phyloP scores from a whole-genome alignment of 92 coral and sea anemone species.

The Phymanthus crucifer region DNA sequence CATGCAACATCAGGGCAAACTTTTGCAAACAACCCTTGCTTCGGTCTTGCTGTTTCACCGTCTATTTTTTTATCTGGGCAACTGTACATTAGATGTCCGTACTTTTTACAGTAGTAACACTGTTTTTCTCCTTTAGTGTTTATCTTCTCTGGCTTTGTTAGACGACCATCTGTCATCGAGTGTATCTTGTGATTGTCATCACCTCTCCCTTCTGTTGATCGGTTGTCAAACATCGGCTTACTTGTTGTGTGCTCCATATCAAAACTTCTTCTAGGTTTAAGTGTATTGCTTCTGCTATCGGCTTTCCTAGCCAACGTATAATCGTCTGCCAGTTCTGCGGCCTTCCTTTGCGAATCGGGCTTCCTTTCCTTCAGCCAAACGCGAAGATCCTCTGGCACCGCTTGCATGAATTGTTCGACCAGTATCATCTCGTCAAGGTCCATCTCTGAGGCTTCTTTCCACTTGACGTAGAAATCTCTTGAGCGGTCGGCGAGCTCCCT shows the following conservation, averaged over 20 bases:
- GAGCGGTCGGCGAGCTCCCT: slow-evolving; percentile 30
- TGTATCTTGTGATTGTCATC: neutral
- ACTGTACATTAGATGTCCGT: neutral
- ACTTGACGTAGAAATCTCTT: slow-evolving; percentile 18
- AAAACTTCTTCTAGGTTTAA: neutral
- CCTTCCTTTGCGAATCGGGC: slow-evolving; percentile 15
- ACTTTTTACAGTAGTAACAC: neutral
- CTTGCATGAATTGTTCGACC: slow-evolving; percentile 30
- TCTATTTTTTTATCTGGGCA: neutral
- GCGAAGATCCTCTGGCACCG: slow-evolving; percentile 32
- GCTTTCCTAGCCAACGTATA: slow-evolving; percentile 30
- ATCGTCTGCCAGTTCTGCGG: slow-evolving; percentile 27
- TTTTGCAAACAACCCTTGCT: neutral
- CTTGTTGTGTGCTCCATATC: neutral
- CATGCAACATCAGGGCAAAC: slow-evolving; percentile 1
- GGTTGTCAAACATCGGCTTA: neutral
- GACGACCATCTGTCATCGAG: neutral
- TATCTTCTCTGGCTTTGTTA: neutral
- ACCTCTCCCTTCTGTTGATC: neutral
- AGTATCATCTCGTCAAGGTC: slow-evolving; percentile 33
- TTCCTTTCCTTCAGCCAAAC: slow-evolving; percentile 30
- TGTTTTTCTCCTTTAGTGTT: slow-evolving; percentile 1
- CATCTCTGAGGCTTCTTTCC: slow-evolving; percentile 27
- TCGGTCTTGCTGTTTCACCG: neutral
- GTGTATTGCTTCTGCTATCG: neutral